Conservation (phyloP, 1,140 invertebrate species). For the Hyles euphorbiae region DNA sequence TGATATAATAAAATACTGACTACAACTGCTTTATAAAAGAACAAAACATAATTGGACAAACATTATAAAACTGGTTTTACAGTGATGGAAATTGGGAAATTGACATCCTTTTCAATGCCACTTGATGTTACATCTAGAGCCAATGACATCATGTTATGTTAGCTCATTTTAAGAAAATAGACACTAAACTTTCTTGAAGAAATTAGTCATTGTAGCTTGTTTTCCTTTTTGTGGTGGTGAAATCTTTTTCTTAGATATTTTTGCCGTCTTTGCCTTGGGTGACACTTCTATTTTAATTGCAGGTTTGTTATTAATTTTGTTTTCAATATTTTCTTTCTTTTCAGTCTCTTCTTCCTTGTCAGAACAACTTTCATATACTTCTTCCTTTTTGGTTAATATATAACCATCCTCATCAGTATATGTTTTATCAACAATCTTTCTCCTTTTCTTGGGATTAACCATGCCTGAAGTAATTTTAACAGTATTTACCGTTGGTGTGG, state of each 20-base stretch:
- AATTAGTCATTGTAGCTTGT: slow-evolving; percentile 56
- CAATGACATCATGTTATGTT: too few species aligned
- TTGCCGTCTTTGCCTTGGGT: slow-evolving; percentile 37
- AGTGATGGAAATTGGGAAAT: too few species aligned
- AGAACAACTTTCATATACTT: slow-evolving; percentile 66
- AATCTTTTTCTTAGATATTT: slow-evolving; percentile 48
- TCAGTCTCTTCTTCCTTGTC: slow-evolving; percentile 49
- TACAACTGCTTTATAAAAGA: too few species aligned
- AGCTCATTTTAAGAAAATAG: too few species aligned
- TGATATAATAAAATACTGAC: too few species aligned
- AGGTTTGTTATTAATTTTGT: slow-evolving; percentile 24
- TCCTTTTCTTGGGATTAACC: slow-evolving; percentile 59
- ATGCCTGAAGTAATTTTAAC: slow-evolving; percentile 63
- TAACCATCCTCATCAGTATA: slow-evolving; percentile 67
- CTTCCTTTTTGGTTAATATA: slow-evolving; percentile 62
- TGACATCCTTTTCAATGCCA: too few species aligned
- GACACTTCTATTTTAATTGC: slow-evolving; percentile 33
- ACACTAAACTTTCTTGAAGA: slow-evolving; percentile 54
- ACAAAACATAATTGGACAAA: too few species aligned
- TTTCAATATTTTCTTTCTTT: slow-evolving; percentile 22
- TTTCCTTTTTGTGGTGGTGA: slow-evolving; percentile 59
- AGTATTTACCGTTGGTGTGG: slow-evolving; percentile 49
- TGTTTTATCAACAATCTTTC: slow-evolving; percentile 66
- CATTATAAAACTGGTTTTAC: too few species aligned
- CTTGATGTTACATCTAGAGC: too few species aligned